Base-by-base conservation (phyloP, 2,113 vertebrate species). In the Monopterus albus region DNA sequence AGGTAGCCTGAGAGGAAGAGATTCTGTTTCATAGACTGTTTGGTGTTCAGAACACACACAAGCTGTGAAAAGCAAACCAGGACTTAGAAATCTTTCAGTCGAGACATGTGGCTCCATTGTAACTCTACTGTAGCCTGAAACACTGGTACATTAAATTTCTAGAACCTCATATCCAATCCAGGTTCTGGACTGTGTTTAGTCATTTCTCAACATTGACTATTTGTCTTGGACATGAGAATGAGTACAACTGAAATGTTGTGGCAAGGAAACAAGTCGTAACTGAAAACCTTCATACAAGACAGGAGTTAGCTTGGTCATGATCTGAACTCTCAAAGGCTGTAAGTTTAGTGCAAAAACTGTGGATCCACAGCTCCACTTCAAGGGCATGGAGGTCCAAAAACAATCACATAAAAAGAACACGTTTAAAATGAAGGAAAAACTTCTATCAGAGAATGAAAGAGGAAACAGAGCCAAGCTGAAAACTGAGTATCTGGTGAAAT, bases 281-380 rank as follows among this genome's bases (percentile, higher is more conserved):
- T 79, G 59, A 85, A 82, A 86, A 84, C 86, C 92, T 92, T 92
- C 89, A 86, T 81, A 36, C 62, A 50, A 57, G 70, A 82, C 79
- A 81, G 70, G 81, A 73, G 78, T 87, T 75, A 58, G 38, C 70
- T 39, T 25, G 71, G 68, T 70, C 79, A 83, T 69, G 59, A 70
- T 87, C 70, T 73, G 78, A 75, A 80, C 72, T 87, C 71, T 75
- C 73, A 68, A 79, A 81, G 75, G 81, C 83, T 79, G 82, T 70
- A 84, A 6, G 72, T 82, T 81, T 93, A 93, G 92, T 93, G 91
- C 92, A 93, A 93, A 91, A 87, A 89, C 83, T 89, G 89, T 91
- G 89, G 90, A 91, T 91, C 82, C 86, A 84, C 70, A 86, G 89
- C 89, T 91, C 89, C 91, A 92, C 91, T 88, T 89, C 43, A 91